Conservation (phyloP, 2,888 invertebrate species). For the Pterostichus niger region DNA sequence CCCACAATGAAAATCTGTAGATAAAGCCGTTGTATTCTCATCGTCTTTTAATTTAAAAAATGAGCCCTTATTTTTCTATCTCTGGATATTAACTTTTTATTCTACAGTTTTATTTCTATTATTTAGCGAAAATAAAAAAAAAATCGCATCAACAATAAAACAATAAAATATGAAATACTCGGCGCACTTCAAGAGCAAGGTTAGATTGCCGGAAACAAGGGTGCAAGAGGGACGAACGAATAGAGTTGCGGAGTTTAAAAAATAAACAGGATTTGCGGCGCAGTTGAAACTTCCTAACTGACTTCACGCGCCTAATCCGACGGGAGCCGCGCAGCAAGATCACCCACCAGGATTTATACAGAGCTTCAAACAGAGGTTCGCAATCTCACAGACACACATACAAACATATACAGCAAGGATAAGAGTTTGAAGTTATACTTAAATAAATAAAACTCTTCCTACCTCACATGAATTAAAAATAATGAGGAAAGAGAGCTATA, state of each 20-base stretch:
- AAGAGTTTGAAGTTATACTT: too few relatives aligned
- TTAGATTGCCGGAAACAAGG: background rate
- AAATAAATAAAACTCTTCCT: too few relatives aligned
- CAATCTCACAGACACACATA: too few relatives aligned
- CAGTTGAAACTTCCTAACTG: slow-evolving; percentile 21
- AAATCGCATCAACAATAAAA: background rate
- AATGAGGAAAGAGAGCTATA: too few relatives aligned
- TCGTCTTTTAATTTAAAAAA: background rate
- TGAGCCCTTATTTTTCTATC: too few relatives aligned
- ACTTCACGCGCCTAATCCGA: slow-evolving; percentile 16
- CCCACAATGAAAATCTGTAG: too few relatives aligned
- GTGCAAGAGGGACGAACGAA: background rate
- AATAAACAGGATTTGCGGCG: slow-evolving; percentile 20
- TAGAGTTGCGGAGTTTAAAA: slow-evolving; percentile 3
- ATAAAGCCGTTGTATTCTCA: too few relatives aligned
- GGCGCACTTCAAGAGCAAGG: slow-evolving; percentile 1
- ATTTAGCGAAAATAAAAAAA: background rate
- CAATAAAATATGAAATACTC: background rate
- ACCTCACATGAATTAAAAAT: too few relatives aligned
- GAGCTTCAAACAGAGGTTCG: too few relatives aligned
- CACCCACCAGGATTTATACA: too few relatives aligned
- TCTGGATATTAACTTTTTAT: background rate
- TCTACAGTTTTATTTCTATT: background rate
- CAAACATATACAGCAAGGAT: too few relatives aligned
- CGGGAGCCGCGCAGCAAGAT: too few relatives aligned